A percentile compares a stretch with the other conserved stretches of the same genome.
Conservation (phyloP, 2,113 vertebrate species). For the Brevimyrus niger region DNA sequence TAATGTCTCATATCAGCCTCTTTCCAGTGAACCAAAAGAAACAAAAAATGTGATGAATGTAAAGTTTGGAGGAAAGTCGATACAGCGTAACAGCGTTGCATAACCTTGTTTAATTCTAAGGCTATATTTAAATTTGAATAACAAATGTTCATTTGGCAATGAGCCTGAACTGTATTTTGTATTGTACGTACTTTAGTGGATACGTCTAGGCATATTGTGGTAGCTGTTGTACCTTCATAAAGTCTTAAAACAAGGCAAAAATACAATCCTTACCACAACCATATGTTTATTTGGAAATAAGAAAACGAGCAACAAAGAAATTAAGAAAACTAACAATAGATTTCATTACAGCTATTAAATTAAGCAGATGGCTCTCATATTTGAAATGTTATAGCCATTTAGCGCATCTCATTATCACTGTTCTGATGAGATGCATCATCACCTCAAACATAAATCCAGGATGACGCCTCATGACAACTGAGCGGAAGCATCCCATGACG, state of each 20-base stretch:
- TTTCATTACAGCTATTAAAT: not conserved
- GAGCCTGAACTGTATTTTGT: not conserved
- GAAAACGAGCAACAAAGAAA: not conserved
- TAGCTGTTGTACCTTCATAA: not conserved
- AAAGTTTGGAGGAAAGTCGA: not conserved
- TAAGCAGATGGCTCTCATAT: not conserved
- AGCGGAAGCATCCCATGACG: not conserved
- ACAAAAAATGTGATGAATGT: conserved; percentile 16
- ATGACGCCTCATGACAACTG: not conserved
- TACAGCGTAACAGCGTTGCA: not conserved
- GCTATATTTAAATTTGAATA: not conserved
- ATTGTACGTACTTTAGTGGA: not conserved
- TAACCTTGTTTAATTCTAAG: not conserved
- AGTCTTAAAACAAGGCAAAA: not conserved
- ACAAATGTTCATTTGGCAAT: not conserved
- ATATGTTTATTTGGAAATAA: not conserved
- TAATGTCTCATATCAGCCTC: conserved; percentile 12
- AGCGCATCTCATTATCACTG: not conserved
- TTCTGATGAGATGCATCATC: too few relatives aligned
- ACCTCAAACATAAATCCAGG: not conserved
- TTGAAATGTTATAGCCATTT: not conserved
- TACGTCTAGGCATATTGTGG: not conserved
- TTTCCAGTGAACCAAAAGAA: conserved; percentile 6
- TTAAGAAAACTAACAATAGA: not conserved
- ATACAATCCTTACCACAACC: not conserved